Percentiles rank a stretch among this genome's conserved stretches.
Conservation (phyloP, 2,888 invertebrate species). For the Lissocephala sabroskyi region DNA sequence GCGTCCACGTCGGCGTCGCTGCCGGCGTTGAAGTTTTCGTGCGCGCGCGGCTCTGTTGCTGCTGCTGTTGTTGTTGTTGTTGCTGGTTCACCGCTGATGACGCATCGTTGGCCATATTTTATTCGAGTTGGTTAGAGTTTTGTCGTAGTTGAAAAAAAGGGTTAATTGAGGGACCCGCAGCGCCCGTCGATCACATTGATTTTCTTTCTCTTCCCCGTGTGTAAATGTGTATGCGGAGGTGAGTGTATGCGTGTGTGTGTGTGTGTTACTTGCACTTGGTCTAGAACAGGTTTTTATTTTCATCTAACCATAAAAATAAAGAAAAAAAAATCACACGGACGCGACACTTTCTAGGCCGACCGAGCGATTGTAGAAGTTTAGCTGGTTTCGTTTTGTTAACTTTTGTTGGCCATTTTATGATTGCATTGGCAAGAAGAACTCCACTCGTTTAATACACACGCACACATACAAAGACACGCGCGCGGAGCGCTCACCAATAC, state of each 20-base stretch:
- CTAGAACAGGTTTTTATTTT: constrained; percentile 54
- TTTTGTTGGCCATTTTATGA: constrained; percentile 28
- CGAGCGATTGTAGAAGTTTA: constrained; percentile 44
- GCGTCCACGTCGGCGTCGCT: constrained; percentile 35
- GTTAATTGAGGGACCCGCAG: constrained; percentile 16
- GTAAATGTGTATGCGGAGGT: constrained; percentile 4
- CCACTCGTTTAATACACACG: constrained; percentile 12
- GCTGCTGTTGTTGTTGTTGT: constrained; percentile 25
- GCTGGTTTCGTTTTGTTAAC: not conserved
- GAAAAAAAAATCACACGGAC: constrained; percentile 51
- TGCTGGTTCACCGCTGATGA: constrained; percentile 37
- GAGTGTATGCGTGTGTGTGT: constrained; percentile 9
- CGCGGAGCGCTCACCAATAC: constrained; percentile 2
- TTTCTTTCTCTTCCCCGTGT: not conserved
- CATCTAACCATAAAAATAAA: constrained; percentile 19
- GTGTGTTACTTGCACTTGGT: constrained; percentile 48
- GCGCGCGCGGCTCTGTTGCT: constrained; percentile 49
- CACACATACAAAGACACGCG: not conserved
- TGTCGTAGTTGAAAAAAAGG: constrained; percentile 24
- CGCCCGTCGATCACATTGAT: constrained; percentile 35
- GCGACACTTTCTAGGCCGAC: constrained; percentile 61
- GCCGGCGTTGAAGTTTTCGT: constrained; percentile 42
- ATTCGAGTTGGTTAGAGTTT: constrained; percentile 25
- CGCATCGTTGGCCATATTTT: constrained; percentile 39
- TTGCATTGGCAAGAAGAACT: constrained; percentile 34